Evolutionary conservation across 23 tunicate genomes (phyloP).

Genomic region (Styela clava): DNA sequence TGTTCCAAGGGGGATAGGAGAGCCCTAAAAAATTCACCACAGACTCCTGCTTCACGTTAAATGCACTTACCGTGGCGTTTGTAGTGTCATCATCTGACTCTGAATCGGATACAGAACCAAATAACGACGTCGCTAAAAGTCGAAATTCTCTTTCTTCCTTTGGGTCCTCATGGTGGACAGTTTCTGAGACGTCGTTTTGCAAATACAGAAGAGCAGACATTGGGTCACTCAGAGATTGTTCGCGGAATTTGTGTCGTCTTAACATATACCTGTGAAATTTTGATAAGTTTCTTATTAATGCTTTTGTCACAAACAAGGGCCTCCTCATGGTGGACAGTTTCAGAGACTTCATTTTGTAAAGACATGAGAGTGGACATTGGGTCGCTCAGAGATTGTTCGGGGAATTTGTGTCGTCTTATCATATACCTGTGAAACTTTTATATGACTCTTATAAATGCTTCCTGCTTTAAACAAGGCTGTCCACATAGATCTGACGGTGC

Average conservation of each 20-base stretch:
- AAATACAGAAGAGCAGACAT: conserved; percentile 50
- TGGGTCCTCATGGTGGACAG: conserved; percentile 39
- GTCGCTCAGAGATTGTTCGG: conserved; percentile 38
- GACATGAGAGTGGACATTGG: conserved; percentile 45
- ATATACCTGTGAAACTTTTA: too few species aligned
- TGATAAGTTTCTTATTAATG: too few species aligned
- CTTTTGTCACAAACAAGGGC: too few species aligned
- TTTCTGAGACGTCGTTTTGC: conserved; percentile 41
- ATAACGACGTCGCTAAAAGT: conserved; percentile 47
- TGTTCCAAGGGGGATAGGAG: too few species aligned
- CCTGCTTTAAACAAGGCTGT: too few species aligned
- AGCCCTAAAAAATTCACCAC: too few species aligned
- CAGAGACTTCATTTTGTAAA: conserved; percentile 45
- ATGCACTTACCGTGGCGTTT: not conserved
- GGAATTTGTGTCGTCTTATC: conserved; percentile 47
- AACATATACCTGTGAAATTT: conserved; percentile 33
- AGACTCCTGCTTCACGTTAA: too few species aligned
- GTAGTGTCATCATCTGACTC: conserved; percentile 26
- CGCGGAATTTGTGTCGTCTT: conserved; percentile 47
- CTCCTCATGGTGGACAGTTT: conserved; percentile 53
- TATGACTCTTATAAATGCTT: too few species aligned
- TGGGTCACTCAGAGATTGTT: conserved; percentile 36
- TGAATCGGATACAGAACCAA: conserved; percentile 40
- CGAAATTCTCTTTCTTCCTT: conserved; percentile 42
- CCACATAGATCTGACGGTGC: too few species aligned